phyloP scores from a whole-genome alignment of 2,113 vertebrate genomes.

The Enhydra lutris region DNA sequence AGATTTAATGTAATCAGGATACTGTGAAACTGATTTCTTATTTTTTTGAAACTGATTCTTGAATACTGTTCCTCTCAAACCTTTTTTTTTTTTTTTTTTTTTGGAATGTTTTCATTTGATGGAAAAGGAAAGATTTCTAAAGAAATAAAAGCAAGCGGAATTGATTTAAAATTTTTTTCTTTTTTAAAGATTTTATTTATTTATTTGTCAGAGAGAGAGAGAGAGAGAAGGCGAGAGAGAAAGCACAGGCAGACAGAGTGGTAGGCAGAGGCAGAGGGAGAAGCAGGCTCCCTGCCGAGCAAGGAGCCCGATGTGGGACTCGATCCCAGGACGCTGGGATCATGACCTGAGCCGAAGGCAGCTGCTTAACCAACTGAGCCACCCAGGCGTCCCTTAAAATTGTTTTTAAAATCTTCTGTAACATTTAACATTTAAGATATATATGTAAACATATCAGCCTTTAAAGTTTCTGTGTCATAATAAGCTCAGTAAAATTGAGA shows the following conservation, averaged over 20 bases:
- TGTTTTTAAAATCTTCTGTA: background rate
- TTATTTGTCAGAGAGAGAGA: too few relatives aligned
- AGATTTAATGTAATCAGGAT: background rate
- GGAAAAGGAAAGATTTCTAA: background rate
- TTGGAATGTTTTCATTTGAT: slow-evolving; percentile 11
- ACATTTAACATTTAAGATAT: slow-evolving; percentile 44
- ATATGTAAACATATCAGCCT: background rate
- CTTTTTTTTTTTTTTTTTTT: background rate
- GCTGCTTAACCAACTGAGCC: too few relatives aligned
- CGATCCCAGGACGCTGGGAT: too few relatives aligned
- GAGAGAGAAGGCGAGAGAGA: too few relatives aligned
- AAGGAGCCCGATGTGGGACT: too few relatives aligned
- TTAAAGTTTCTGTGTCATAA: background rate
- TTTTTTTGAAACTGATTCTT: background rate
- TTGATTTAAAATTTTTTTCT: slow-evolving; percentile 10
- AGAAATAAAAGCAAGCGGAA: background rate
- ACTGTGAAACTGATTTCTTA: background rate
- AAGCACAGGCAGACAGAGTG: too few relatives aligned
- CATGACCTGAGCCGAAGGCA: too few relatives aligned
- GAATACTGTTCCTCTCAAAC: background rate
- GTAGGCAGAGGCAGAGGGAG: too few relatives aligned
- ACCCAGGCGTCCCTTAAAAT: background rate
- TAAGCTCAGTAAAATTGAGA: background rate
- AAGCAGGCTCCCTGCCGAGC: too few relatives aligned
- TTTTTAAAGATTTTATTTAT: background rate